Evolutionary conservation across 1,140 invertebrate genomes (phyloP), one percentile per base, ranked within the genome.

Genomic region (Penaeus japonicus): DNA sequence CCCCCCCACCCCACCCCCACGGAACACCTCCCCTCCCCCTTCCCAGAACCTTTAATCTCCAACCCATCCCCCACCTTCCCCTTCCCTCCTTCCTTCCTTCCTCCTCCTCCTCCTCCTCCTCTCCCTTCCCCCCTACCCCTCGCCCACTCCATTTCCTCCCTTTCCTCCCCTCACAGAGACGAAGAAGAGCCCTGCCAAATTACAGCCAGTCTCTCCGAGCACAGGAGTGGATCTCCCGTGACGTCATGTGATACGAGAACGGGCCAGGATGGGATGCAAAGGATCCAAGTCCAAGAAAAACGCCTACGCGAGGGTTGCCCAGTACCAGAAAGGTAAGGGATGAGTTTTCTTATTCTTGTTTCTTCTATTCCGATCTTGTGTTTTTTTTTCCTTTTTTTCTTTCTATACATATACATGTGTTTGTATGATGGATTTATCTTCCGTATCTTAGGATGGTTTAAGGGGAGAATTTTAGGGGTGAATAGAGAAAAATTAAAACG

Each of bases 271-370:
- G 89, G 89, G 89, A 24, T 89, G 89, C 84, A 85, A 81, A 53
- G 89, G 89, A 39, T 89, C 89, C 20, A 89, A 89, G 70, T 89
- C 89, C 4, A 89, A 89, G 89, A 89, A 89, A 55, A 89, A 86
- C 83, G 89, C 89, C 24, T 89, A 86, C 55, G 89, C 89, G 1
- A 82, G 89, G 27, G 89, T 89, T 32, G 89, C 89, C 54, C 89
- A 89, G 89, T 89, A 89, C 30, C 89, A 89, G 53, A 89, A 89
- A 89, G 89, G 89, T 89, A 55, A 89, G 89, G 78, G n/a, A 24
- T n/a, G 18, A 2, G 22, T 73, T n/a, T 39, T 39, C 18, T 65
- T 4, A 7, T 15, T n/a, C 22, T 65, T 5, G 7, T 27, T 27
- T 65, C 62, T 12, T n/a, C 62, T 65, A 4, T 65, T 65, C 17